phyloP scores from a whole-genome alignment of 1,140 invertebrate species.

The Ceratina japonica region DNA sequence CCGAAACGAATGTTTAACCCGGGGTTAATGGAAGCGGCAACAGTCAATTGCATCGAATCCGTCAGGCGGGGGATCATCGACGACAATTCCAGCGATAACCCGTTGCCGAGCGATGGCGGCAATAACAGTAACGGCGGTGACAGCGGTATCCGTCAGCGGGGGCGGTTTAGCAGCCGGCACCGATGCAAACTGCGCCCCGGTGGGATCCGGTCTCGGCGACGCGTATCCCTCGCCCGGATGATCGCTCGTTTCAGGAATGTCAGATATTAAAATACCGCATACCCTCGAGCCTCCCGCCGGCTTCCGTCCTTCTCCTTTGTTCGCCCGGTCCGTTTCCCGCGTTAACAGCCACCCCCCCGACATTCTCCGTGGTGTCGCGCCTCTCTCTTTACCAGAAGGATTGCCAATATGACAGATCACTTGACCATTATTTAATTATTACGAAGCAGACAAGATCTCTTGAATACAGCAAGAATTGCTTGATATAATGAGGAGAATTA shows the following conservation, averaged over 20 bases:
- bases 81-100: conserved; percentile 25
- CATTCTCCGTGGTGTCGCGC: not conserved
- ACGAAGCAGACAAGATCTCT: no score
- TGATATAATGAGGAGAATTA: no score
- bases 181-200: conserved; percentile 32
- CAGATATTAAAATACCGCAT: conserved; percentile 79
- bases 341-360: conserved; percentile 28
- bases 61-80: conserved; percentile 16
- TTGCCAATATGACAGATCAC: no score
- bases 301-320: conserved; percentile 50
- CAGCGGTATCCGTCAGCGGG: conserved; percentile 5
- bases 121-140: conserved; percentile 10
- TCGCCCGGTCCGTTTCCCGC: conserved; percentile 25
- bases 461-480: no score
- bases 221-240: conserved; percentile 65
- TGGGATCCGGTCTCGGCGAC: conserved; percentile 32
- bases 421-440: no score
- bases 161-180: conserved; percentile 32
- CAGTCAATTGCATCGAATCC: conserved; percentile 1
- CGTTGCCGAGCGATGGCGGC: not conserved
- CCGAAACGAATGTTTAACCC: not conserved
- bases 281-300: conserved; percentile 68
- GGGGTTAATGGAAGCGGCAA: not conserved
- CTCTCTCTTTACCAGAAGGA: conserved; percentile 1
- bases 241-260: conserved; percentile 77